Conservation (phyloP, 1,140 invertebrate genomes). For the Plutomurus gul region DNA sequence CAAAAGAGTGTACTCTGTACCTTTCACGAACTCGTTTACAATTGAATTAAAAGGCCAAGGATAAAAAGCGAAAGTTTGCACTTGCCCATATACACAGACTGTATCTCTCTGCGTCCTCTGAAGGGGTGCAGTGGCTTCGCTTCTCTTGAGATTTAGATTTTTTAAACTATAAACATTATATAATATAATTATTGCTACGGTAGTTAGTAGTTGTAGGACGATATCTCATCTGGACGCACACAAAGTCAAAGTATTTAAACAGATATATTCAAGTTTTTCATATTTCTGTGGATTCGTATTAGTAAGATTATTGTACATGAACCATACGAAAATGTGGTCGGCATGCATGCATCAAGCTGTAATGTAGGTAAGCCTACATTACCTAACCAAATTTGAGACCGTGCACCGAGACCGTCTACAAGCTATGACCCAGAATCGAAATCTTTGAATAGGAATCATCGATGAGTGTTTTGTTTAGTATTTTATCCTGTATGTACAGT, state of each 20-base stretch:
- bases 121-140: not conserved
- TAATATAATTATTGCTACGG: not conserved
- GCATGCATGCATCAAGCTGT: not conserved
- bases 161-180: not conserved
- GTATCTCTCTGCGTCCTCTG: not conserved
- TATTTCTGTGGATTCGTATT: too few relatives aligned
- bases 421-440: constrained; percentile 5
- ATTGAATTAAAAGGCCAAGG: constrained; percentile 43
- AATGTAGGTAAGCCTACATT: not conserved
- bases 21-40: constrained; percentile 38
- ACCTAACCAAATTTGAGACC: not conserved
- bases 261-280: too few relatives aligned
- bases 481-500: too few relatives aligned
- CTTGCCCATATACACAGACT: not conserved
- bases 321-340: too few relatives aligned
- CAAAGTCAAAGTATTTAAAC: too few relatives aligned
- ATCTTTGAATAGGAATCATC: constrained; percentile 3
- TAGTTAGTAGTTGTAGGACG: too few relatives aligned
- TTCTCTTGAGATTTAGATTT: constrained; percentile 18
- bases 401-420: not conserved
- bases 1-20: constrained; percentile 14
- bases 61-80: constrained; percentile 38
- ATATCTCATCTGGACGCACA: too few relatives aligned
- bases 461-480: not conserved
- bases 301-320: too few relatives aligned